Conservation (phyloP, 2,888 invertebrate genomes). For the Ceramica pisi region DNA sequence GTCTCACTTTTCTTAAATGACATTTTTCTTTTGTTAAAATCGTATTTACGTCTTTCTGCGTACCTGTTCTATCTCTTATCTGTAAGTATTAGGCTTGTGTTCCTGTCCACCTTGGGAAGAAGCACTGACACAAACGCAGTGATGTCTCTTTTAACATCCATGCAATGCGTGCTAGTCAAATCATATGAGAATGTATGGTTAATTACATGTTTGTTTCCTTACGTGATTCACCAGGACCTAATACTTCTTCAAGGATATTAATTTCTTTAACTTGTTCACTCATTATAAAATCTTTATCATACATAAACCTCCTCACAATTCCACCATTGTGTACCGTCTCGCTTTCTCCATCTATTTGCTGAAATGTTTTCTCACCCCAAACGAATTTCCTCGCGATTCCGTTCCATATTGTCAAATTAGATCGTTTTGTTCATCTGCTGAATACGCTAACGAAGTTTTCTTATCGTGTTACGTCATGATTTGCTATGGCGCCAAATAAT, state of each 20-base stretch:
- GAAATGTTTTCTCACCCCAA: conserved; percentile 26
- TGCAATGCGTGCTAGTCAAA: too few species aligned
- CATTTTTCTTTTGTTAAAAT: too few species aligned
- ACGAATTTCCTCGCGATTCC: conserved; percentile 30
- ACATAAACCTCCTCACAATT: conserved; percentile 1
- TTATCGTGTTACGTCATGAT: conserved; percentile 45
- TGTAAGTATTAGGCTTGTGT: too few species aligned
- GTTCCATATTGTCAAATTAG: conserved; percentile 48
- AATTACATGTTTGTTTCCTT: too few species aligned
- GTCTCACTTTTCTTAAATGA: too few species aligned
- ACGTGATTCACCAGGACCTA: background rate
- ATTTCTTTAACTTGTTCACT: background rate
- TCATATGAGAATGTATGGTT: too few species aligned
- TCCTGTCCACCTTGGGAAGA: too few species aligned
- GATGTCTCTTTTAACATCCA: too few species aligned
- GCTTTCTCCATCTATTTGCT: conserved; percentile 16
- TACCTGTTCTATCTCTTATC: too few species aligned
- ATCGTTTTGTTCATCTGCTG: conserved; percentile 45
- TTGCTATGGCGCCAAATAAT: conserved; percentile 30
- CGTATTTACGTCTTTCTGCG: too few species aligned
- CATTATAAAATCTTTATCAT: background rate
- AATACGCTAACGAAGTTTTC: conserved; percentile 51
- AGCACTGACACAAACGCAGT: too few species aligned
- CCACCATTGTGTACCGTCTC: background rate
- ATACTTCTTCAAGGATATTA: background rate